Evolutionary conservation across 2,888 invertebrate genomes (phyloP).

Genomic region (Trachelus iudaicus): DNA sequence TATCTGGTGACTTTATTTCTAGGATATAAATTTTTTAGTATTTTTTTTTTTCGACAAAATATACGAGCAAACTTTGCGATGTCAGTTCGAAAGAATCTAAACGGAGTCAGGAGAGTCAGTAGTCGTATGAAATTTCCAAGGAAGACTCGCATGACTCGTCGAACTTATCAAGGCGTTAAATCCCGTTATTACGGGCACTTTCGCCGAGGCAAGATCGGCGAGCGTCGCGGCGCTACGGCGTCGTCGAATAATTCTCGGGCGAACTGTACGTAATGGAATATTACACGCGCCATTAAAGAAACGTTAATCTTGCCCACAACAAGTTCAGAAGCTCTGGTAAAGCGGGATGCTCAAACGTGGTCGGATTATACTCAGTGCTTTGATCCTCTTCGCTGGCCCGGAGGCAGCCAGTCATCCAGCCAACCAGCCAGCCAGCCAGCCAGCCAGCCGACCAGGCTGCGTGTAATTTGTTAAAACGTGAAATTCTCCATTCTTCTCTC

Average conservation of each 20-base stretch:
- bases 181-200: too few relatives aligned
- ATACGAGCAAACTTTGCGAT: too few relatives aligned
- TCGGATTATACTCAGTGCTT: conserved; percentile 57
- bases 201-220: too few relatives aligned
- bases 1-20: too few relatives aligned
- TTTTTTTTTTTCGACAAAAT: too few relatives aligned
- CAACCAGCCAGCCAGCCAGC: neutral
- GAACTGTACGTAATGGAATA: conserved; percentile 59
- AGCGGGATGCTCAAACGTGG: conserved; percentile 45
- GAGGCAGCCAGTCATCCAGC: conserved; percentile 25
- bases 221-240: neutral
- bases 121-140: too few relatives aligned
- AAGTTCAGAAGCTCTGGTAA: conserved; percentile 52
- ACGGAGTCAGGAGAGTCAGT: too few relatives aligned
- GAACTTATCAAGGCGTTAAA: too few relatives aligned
- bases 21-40: too few relatives aligned
- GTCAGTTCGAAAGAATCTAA: too few relatives aligned
- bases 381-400: conserved; percentile 51
- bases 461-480: conserved; percentile 59
- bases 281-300: conserved; percentile 65
- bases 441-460: conserved; percentile 27
- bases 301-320: conserved; percentile 64
- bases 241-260: conserved; percentile 43
- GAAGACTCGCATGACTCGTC: too few relatives aligned
- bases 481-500: conserved; percentile 42